Evolutionary conservation across 1,140 invertebrate genomes (phyloP).

Genomic region (Belonocnema kinseyi): DNA sequence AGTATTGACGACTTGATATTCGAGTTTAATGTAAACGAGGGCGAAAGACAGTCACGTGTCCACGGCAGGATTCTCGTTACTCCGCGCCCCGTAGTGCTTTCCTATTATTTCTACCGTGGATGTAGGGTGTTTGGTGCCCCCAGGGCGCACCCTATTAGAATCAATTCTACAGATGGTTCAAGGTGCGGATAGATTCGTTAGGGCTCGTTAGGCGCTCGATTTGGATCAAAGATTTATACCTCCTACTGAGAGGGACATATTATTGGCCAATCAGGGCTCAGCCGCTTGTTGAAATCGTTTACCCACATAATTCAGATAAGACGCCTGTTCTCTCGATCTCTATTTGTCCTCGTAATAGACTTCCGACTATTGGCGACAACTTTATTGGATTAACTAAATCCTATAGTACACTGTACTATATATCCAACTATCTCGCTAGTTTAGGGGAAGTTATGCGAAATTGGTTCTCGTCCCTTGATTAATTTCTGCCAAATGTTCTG

Average conservation of each 20-base stretch:
- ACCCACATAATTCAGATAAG: slow-evolving; percentile 35
- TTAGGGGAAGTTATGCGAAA: not conserved
- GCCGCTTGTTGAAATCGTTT: slow-evolving; percentile 52
- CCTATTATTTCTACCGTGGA: slow-evolving; percentile 65
- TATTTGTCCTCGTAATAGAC: slow-evolving; percentile 34
- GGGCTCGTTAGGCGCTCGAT: slow-evolving; percentile 63
- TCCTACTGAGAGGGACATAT: slow-evolving; percentile 51
- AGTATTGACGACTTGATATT: not conserved
- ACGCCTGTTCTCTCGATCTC: slow-evolving; percentile 1
- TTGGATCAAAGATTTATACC: slow-evolving; percentile 55
- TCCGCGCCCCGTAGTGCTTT: slow-evolving; percentile 54
- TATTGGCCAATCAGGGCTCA: slow-evolving; percentile 46
- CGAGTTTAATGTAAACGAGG: not conserved
- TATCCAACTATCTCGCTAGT: not conserved
- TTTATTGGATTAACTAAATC: slow-evolving; percentile 35
- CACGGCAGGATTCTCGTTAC: slow-evolving; percentile 62
- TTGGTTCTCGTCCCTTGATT: not conserved
- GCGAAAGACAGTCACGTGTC: slow-evolving; percentile 59
- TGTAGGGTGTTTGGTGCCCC: slow-evolving; percentile 45
- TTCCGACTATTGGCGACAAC: slow-evolving; percentile 12
- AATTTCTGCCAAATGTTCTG: slow-evolving; percentile 1
- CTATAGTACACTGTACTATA: not conserved
- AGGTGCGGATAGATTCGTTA: slow-evolving; percentile 68
- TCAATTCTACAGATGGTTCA: slow-evolving; percentile 67
- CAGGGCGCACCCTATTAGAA: slow-evolving; percentile 60